Percentiles rank a stretch among this genome's conserved stretches.
These are phyloP conservation scores for Rhinogobio ventralis DNA, from an alignment of 2,797 vertebrate genomes.

Conservation along the genomic window DNA sequence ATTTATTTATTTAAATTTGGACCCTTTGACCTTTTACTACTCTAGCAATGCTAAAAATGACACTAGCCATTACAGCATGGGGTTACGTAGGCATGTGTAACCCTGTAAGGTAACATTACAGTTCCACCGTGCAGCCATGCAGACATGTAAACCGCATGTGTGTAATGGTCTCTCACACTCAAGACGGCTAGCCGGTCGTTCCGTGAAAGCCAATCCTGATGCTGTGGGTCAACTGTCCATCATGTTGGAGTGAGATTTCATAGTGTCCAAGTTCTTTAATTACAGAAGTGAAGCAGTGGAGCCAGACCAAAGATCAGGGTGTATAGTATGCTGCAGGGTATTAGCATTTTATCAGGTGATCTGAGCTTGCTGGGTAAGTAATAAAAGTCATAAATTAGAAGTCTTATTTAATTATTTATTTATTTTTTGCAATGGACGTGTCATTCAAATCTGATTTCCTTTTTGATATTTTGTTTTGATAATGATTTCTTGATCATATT, in stretches of 20 bases:
- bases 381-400: constrained; percentile 59
- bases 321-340: constrained; percentile 45
- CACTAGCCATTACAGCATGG: constrained; percentile 38
- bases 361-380: constrained; percentile 44
- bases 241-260: constrained; percentile 57
- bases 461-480: background rate
- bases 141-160: constrained; percentile 44
- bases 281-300: constrained; percentile 52
- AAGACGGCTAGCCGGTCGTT: constrained; percentile 57
- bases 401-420: constrained; percentile 36
- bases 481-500: background rate
- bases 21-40: constrained; percentile 33
- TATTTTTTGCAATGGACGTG: background rate
- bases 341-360: constrained; percentile 61
- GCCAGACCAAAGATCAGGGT: constrained; percentile 52
- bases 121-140: constrained; percentile 20
- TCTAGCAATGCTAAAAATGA: constrained; percentile 9
- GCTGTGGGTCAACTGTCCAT: constrained; percentile 66
- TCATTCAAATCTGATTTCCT: background rate
- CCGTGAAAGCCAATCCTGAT: constrained; percentile 66
- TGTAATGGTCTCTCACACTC: constrained; percentile 43
- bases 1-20: background rate
- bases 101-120: constrained; percentile 48
- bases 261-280: constrained; percentile 52
- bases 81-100: constrained; percentile 42